Evolutionary conservation across 2,888 invertebrate species (phyloP).

Genomic region (Caenorhabditis zanzibari): DNA sequence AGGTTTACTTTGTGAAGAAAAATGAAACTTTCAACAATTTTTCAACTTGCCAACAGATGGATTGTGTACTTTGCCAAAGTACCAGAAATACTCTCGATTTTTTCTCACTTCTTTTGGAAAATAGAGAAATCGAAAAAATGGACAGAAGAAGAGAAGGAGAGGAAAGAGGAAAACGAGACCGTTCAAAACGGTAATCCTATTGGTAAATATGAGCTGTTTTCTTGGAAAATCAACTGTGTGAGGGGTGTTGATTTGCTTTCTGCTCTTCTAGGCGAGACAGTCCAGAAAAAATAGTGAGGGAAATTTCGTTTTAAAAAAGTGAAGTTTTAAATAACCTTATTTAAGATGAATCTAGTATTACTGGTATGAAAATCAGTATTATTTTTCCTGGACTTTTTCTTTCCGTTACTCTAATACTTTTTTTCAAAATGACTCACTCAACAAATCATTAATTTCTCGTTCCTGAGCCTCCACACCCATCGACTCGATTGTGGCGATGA

Average conservation of each 20-base stretch:
- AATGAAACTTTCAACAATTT: slow-evolving; percentile 10
- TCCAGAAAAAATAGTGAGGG: neutral
- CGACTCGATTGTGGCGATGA: slow-evolving; percentile 75
- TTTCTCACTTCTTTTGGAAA: slow-evolving; percentile 13
- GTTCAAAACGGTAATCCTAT: slow-evolving; percentile 59
- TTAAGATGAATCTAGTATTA: too few relatives aligned
- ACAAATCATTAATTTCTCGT: slow-evolving; percentile 78
- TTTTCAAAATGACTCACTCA: slow-evolving; percentile 73
- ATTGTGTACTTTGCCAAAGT: slow-evolving; percentile 46
- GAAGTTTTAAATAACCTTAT: neutral
- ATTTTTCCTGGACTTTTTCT: too few relatives aligned
- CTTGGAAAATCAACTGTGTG: slow-evolving; percentile 18
- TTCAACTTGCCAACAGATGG: neutral
- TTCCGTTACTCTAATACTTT: too few relatives aligned
- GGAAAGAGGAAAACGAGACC: slow-evolving; percentile 23
- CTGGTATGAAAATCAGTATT: too few relatives aligned
- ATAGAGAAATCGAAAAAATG: slow-evolving; percentile 4
- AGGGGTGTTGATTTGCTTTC: slow-evolving; percentile 17
- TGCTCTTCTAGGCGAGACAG: neutral
- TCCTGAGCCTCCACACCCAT: slow-evolving; percentile 73
- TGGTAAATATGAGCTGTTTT: slow-evolving; percentile 47
- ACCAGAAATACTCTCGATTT: slow-evolving; percentile 4
- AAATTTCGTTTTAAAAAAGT: neutral
- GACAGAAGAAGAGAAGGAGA: slow-evolving; percentile 16
- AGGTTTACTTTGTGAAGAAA: slow-evolving; percentile 38